phyloP scores from a whole-genome alignment of 1,140 invertebrate species.

The Sesamia nonagrioides region DNA sequence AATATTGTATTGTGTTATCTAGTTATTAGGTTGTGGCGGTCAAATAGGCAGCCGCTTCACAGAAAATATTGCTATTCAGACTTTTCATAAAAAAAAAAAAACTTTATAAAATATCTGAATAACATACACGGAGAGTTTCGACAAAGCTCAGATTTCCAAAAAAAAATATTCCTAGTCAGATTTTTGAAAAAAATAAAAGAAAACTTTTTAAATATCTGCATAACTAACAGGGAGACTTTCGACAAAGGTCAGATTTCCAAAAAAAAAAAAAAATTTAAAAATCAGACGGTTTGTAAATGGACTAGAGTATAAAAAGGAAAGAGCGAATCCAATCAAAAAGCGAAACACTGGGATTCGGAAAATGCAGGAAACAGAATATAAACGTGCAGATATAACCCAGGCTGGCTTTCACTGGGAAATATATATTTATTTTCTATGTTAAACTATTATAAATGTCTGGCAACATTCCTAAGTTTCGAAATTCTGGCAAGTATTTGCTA shows the following conservation, averaged over 20 bases:
- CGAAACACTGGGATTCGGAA: background rate
- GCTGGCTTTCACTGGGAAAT: background rate
- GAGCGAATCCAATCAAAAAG: background rate
- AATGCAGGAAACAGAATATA: background rate
- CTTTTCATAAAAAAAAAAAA: no score
- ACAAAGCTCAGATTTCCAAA: constrained; percentile 36
- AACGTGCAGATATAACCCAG: background rate
- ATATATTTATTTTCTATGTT: background rate
- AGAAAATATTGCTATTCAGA: no score
- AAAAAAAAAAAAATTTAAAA: no score
- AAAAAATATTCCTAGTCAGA: no score
- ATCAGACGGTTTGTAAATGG: background rate
- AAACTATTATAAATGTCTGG: background rate
- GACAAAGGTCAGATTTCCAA: constrained; percentile 33
- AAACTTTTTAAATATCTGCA: background rate
- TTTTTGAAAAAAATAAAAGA: no score
- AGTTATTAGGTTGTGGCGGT: no score
- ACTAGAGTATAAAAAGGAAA: constrained; percentile 2
- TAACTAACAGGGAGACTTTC: background rate
- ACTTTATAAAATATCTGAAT: background rate
- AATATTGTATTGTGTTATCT: no score
- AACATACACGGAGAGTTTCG: background rate
- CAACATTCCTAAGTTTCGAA: background rate
- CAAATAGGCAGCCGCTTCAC: no score
- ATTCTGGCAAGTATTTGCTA: constrained; percentile 27